Percentiles rank a stretch among this genome's conserved stretches.
Evolutionary conservation across 2,113 vertebrate genomes (phyloP).

Genomic region (Chloropsis cyanopogon): DNA sequence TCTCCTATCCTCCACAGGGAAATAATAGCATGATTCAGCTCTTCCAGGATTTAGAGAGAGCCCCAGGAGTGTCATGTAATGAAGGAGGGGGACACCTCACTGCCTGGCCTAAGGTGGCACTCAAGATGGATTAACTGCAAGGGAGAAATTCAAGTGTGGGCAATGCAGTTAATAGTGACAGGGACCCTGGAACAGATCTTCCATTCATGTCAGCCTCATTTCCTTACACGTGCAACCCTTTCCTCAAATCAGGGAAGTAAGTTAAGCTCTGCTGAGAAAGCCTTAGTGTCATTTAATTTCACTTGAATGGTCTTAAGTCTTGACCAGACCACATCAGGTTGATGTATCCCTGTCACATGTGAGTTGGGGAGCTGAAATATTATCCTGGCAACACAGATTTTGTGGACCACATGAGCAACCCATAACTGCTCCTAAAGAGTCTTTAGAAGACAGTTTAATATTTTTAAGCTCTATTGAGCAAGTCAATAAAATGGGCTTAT

Average conservation of each 20-base stretch:
- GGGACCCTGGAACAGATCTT: neutral
- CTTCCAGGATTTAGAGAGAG: neutral
- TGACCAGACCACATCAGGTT: neutral
- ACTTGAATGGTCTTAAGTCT: neutral
- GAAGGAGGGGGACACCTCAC: neutral
- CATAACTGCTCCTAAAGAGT: neutral
- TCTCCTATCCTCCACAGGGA: neutral
- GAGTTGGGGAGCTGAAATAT: neutral
- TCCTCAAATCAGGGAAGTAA: neutral
- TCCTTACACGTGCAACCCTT: neutral
- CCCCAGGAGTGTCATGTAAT: neutral
- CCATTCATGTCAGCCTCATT: neutral
- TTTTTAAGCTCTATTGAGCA: neutral
- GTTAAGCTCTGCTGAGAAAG: neutral
- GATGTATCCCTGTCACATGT: neutral
- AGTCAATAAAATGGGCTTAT: neutral
- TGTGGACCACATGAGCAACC: accelerated
- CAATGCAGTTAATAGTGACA: neutral
- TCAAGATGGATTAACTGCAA: neutral
- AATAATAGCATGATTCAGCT: neutral
- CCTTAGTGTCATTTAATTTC: neutral
- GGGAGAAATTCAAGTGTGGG: neutral
- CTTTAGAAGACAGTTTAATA: neutral
- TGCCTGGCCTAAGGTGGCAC: neutral
- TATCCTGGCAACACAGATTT: neutral